phyloP scores from a whole-genome alignment of 1,140 invertebrate species.

The Rhyzopertha dominica region DNA sequence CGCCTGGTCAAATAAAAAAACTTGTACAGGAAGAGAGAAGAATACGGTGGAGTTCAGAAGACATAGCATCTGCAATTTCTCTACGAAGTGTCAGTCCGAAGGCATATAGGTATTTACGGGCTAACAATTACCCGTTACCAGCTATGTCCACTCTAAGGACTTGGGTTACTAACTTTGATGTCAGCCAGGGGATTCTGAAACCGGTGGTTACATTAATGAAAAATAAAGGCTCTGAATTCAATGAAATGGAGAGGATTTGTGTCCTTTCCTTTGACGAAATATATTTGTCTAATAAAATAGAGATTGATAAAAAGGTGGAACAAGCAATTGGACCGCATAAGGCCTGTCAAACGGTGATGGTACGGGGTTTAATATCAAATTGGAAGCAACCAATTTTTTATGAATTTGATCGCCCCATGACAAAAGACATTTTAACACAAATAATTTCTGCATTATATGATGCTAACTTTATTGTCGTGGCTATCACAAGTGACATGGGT shows the following conservation, averaged over 20 bases:
- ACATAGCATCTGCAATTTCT: slow-evolving; percentile 18
- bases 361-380: slow-evolving; percentile 14
- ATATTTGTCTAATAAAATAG: slow-evolving; percentile 14
- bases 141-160: slow-evolving; percentile 19
- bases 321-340: slow-evolving; percentile 13
- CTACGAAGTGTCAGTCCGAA: slow-evolving; percentile 18
- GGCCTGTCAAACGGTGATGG: slow-evolving; percentile 15
- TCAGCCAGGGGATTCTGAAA: slow-evolving; percentile 6
- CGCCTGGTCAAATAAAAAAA: slow-evolving; percentile 10
- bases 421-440: slow-evolving; percentile 8
- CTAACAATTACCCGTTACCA: slow-evolving; percentile 17
- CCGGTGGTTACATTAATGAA: slow-evolving; percentile 14
- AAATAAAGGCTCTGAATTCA: no score
- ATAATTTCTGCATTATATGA: slow-evolving; percentile 8
- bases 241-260: no score
- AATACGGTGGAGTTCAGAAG: slow-evolving; percentile 10
- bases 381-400: slow-evolving; percentile 33
- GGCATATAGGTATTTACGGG: slow-evolving; percentile 19
- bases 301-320: slow-evolving; percentile 9
- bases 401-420: slow-evolving; percentile 7
- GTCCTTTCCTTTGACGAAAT: slow-evolving; percentile 20
- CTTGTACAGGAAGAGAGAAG: slow-evolving; percentile 1
- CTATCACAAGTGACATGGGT: slow-evolving; percentile 13
- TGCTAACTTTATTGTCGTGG: slow-evolving; percentile 4
- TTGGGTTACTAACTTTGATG: slow-evolving; percentile 11